Percentiles rank a stretch among this genome's conserved stretches.
Conservation (phyloP, 2,888 invertebrate genomes). For the Leptopilina syphax region DNA sequence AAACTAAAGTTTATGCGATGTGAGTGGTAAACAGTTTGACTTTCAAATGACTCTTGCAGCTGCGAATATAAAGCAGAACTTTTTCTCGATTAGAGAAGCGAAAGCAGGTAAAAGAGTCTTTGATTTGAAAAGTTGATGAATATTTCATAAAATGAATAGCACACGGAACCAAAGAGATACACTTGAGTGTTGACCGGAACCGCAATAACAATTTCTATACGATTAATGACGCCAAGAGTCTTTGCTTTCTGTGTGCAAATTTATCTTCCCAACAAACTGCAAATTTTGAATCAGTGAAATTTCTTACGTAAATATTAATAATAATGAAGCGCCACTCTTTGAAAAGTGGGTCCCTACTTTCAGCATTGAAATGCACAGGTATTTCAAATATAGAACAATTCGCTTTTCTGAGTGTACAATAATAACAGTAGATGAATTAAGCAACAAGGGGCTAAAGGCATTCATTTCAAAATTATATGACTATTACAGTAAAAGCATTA, state of each 20-base stretch:
- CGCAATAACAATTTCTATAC: slow-evolving; percentile 16
- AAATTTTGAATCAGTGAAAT: not conserved
- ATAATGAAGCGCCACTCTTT: no score
- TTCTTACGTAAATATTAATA: not conserved
- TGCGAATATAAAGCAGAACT: slow-evolving; percentile 64
- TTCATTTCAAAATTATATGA: no score
- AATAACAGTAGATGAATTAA: no score
- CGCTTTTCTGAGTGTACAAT: no score
- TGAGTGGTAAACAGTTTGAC: slow-evolving; percentile 63
- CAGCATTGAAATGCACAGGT: no score
- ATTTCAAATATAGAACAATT: no score
- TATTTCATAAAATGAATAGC: slow-evolving; percentile 62
- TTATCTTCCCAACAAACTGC: not conserved
- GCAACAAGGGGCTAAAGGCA: no score
- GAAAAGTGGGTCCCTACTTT: no score
- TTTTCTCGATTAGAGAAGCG: slow-evolving; percentile 57
- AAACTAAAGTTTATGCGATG: slow-evolving; percentile 56
- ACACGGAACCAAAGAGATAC: slow-evolving; percentile 42
- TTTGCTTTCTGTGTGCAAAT: slow-evolving; percentile 6
- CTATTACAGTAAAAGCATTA: no score
- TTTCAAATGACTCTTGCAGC: slow-evolving; percentile 62
- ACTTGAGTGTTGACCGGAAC: slow-evolving; percentile 29
- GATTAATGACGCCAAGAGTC: not conserved
- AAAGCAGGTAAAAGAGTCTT: slow-evolving; percentile 51
- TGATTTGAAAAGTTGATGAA: slow-evolving; percentile 59